A percentile compares a stretch with the other conserved stretches of the same genome.
phyloP scores from a whole-genome alignment of 2,113 vertebrate species.

The Lampris megalopsis region DNA sequence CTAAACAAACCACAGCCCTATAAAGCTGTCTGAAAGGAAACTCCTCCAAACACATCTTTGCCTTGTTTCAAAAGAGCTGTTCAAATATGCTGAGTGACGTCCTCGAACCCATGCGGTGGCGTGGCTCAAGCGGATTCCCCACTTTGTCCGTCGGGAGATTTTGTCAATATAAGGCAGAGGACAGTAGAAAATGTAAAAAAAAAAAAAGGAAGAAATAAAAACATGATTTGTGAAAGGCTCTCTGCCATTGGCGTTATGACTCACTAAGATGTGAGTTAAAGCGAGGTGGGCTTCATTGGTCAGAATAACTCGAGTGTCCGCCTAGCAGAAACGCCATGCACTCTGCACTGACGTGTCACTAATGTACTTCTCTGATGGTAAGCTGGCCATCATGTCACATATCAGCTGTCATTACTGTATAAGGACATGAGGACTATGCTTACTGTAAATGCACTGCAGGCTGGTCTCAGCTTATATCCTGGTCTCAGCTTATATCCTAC shows the following conservation, averaged over 20 bases:
- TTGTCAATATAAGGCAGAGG: neutral
- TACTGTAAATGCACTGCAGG: neutral
- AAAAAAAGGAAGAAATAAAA: neutral
- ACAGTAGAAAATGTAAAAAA: neutral
- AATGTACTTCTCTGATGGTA: conserved; percentile 43
- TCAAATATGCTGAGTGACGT: too few relatives aligned
- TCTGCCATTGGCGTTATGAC: conserved; percentile 34
- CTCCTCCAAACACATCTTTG: too few relatives aligned
- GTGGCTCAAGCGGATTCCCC: conserved; percentile 9
- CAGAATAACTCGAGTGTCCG: conserved; percentile 27
- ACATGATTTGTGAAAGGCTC: conserved; percentile 5
- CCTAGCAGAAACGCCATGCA: conserved; percentile 35
- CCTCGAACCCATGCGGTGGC: conserved; percentile 28
- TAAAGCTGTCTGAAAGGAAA: too few relatives aligned
- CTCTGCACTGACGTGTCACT: conserved; percentile 43
- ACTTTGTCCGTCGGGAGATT: neutral
- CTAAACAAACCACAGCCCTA: too few relatives aligned
- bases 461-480: too few relatives aligned
- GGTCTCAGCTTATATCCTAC: too few relatives aligned
- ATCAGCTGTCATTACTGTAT: conserved; percentile 35
- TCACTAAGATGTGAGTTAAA: conserved; percentile 42
- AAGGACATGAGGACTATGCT: conserved; percentile 17
- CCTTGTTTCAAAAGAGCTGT: too few relatives aligned
- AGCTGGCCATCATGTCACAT: conserved; percentile 49
- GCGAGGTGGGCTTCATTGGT: conserved; percentile 14